Conservation (phyloP, 2,888 invertebrate species). For the Nemapogon koenigi region DNA sequence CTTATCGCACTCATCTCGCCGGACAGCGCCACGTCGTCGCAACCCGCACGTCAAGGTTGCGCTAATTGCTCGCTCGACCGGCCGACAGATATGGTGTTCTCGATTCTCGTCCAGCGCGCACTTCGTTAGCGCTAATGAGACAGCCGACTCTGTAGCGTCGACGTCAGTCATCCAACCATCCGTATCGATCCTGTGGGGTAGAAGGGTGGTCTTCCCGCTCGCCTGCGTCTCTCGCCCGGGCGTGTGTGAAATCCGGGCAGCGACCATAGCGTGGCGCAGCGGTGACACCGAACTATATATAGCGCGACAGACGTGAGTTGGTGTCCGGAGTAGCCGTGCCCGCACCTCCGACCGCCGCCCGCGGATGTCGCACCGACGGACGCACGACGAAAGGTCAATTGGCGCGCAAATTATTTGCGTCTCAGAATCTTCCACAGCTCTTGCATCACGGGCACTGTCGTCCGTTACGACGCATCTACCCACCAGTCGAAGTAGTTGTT, state of each 20-base stretch:
- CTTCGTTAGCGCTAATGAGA: conserved; percentile 15
- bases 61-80: conserved; percentile 45
- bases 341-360: conserved; percentile 31
- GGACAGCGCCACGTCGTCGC: conserved; percentile 47
- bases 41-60: conserved; percentile 43
- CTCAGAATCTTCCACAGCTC: conserved; percentile 50
- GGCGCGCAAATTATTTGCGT: conserved; percentile 65
- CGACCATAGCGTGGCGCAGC: conserved; percentile 31
- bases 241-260: conserved; percentile 52
- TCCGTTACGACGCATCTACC: neutral
- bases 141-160: conserved; percentile 43
- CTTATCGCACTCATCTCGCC: conserved; percentile 63
- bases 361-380: conserved; percentile 29
- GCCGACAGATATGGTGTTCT: too few relatives aligned
- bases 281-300: conserved; percentile 46
- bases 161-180: conserved; percentile 29
- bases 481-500: too few relatives aligned
- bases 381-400: conserved; percentile 63
- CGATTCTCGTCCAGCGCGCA: too few relatives aligned
- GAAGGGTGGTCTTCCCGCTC: conserved; percentile 56
- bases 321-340: conserved; percentile 40
- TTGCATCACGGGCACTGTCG: conserved; percentile 25
- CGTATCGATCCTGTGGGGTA: conserved; percentile 60
- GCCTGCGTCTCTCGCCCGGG: conserved; percentile 45
- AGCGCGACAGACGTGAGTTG: conserved; percentile 47